Conservation (phyloP, 2,113 vertebrate genomes). For the Jaculus jaculus region DNA sequence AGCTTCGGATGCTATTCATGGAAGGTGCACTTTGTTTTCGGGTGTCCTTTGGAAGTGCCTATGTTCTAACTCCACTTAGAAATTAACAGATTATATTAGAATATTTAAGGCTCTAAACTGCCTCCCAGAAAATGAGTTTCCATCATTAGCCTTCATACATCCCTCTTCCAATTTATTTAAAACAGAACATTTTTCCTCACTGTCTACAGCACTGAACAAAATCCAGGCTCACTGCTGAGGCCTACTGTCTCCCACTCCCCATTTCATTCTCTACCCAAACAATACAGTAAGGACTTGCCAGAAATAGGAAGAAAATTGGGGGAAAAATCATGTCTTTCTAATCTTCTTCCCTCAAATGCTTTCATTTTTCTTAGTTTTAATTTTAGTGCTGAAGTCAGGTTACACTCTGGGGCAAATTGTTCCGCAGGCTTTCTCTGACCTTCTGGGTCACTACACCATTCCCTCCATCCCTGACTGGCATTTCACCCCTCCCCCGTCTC, state of each 20-base stretch:
- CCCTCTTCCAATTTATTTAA: not conserved
- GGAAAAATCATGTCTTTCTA: not conserved
- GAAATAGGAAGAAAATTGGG: not conserved
- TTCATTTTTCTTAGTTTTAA: not conserved
- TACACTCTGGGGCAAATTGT: not conserved
- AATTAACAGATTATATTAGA: not conserved
- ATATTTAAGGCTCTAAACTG: not conserved
- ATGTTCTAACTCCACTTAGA: not conserved
- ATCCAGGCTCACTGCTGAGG: not conserved
- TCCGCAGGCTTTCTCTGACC: not conserved
- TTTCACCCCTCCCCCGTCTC: not conserved
- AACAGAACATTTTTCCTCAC: not conserved
- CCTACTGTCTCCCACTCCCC: accelerated
- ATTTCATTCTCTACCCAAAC: not conserved
- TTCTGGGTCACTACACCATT: accelerated
- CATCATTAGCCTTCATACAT: not conserved
- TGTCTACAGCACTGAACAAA: not conserved
- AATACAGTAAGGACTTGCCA: not conserved
- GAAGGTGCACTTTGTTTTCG: not conserved
- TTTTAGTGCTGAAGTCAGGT: not conserved
- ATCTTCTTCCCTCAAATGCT: not conserved
- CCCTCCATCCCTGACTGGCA: accelerated
- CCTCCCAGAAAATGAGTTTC: not conserved
- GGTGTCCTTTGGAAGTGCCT: not conserved
- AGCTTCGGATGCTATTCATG: too few relatives aligned